Evolutionary conservation across 2,113 vertebrate species (phyloP).

Genomic region (Mionectes macconnelli): DNA sequence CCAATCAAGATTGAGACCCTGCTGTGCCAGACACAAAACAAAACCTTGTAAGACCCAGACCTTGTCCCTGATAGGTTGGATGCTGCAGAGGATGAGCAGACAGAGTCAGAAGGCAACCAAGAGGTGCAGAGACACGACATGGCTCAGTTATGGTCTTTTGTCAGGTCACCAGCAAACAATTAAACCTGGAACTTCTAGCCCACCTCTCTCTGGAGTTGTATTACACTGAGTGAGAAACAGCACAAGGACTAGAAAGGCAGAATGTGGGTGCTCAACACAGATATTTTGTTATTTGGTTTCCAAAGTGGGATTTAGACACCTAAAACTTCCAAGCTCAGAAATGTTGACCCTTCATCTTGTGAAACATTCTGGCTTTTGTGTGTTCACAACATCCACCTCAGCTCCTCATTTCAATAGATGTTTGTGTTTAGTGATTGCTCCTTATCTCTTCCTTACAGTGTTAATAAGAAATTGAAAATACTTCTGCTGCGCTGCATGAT

Average conservation of each 20-base stretch:
- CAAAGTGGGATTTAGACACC: neutral
- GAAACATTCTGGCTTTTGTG: neutral
- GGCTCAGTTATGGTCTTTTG: neutral
- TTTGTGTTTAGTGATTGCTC: neutral
- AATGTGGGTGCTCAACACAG: neutral
- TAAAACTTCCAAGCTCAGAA: neutral
- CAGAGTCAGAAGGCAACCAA: neutral
- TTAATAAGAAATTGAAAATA: conserved; percentile 18
- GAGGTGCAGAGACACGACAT: neutral
- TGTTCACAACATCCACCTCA: neutral
- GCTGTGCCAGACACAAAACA: neutral
- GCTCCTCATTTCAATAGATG: neutral
- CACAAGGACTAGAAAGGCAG: neutral
- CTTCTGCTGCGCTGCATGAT: neutral
- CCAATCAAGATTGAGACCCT: neutral
- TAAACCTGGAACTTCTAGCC: neutral
- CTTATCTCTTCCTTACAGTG: conserved; percentile 16
- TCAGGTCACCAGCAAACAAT: neutral
- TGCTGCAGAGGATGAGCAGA: neutral
- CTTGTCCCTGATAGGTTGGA: neutral
- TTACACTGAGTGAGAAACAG: neutral
- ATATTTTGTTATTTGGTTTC: neutral
- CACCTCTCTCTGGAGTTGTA: neutral
- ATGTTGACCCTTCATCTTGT: neutral
- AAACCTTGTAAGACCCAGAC: neutral